Evolutionary conservation across 2,113 vertebrate species (phyloP).

Genomic region (Ammospiza caudacuta): DNA sequence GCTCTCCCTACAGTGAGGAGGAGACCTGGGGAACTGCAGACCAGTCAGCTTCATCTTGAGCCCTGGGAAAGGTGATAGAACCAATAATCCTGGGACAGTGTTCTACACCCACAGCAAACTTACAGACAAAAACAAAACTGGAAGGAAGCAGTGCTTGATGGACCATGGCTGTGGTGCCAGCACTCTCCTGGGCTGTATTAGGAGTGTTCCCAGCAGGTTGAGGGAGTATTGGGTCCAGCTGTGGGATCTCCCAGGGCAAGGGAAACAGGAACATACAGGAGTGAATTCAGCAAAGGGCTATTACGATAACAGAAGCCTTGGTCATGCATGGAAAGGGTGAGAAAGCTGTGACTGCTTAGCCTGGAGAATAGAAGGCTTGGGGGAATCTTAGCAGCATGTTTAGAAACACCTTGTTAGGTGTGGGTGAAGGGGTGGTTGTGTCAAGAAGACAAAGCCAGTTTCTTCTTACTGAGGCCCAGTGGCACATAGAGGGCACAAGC

Average conservation of each 20-base stretch:
- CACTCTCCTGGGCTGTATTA: background rate
- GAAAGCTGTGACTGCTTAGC: background rate
- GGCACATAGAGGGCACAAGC: background rate
- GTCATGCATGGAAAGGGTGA: accelerated
- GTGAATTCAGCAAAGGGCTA: background rate
- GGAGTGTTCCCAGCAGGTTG: background rate
- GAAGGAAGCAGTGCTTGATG: background rate
- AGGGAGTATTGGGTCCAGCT: background rate
- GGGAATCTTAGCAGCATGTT: background rate
- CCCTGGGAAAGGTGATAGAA: background rate
- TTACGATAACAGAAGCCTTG: background rate
- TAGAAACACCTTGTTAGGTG: background rate
- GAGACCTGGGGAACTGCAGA: background rate
- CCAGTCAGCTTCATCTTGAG: background rate
- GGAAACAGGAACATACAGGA: background rate
- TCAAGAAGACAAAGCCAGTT: background rate
- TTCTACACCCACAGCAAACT: background rate
- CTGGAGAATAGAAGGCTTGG: background rate
- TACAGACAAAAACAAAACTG: background rate
- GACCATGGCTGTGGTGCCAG: background rate
- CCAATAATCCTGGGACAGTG: background rate
- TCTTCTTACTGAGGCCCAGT: background rate
- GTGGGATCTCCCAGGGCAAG: background rate
- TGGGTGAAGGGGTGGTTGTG: background rate
- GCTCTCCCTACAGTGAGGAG: background rate